phyloP scores from a whole-genome alignment of 1,140 invertebrate species.

The Cherax destructor region DNA sequence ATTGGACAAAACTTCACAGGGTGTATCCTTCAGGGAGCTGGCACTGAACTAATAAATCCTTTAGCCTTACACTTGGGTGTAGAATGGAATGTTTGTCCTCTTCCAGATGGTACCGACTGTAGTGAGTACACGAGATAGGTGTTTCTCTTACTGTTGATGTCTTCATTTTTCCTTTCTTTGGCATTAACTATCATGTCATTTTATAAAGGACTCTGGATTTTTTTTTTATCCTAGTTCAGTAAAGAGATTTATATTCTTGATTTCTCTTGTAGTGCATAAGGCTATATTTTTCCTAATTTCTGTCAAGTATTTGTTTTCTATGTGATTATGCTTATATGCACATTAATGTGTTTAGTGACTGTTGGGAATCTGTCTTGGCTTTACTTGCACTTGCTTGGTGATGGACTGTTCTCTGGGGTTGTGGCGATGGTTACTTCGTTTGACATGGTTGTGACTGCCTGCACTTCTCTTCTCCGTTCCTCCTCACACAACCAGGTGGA shows the following conservation, averaged over 20 bases:
- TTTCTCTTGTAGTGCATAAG: neutral
- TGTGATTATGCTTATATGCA: constrained; percentile 7
- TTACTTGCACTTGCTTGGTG: constrained; percentile 60
- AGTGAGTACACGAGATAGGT: constrained; percentile 79
- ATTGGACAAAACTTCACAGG: constrained; percentile 86
- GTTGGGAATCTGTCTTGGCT: constrained; percentile 29
- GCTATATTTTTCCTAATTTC: neutral
- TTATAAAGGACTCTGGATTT: neutral
- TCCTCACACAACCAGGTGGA: constrained; percentile 34
- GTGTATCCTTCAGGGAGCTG: constrained; percentile 89
- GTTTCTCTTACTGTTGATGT: constrained; percentile 11
- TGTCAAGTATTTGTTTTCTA: constrained; percentile 5
- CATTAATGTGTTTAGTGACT: neutral
- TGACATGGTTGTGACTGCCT: constrained; percentile 9
- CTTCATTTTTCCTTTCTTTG: constrained; percentile 75
- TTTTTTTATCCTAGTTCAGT: neutral
- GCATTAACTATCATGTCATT: neutral
- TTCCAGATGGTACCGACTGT: constrained; percentile 77
- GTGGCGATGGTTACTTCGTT: constrained; percentile 28
- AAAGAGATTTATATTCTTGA: neutral
- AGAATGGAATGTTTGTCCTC: constrained; percentile 84
- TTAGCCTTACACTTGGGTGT: constrained; percentile 81
- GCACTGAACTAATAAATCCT: constrained; percentile 83
- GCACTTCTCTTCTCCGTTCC: constrained; percentile 20
- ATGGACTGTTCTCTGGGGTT: constrained; percentile 17